These are phyloP conservation scores for Xestobium rufovillosum DNA, from an alignment of 2,888 invertebrate genomes.

Conservation along the genomic window DNA sequence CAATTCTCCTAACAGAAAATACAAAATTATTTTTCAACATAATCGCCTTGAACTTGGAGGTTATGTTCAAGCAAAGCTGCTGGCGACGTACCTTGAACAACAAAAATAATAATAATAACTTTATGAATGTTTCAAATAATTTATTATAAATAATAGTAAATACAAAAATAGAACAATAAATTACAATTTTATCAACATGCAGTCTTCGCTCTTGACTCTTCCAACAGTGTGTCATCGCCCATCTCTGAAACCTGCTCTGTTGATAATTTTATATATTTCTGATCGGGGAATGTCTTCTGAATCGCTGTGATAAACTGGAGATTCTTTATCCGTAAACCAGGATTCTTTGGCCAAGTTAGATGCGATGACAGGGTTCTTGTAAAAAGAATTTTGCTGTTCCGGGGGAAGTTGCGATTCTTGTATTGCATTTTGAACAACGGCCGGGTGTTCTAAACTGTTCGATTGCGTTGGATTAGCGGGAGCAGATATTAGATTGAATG, in stretches of 20 bases:
- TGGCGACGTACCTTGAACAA: no score
- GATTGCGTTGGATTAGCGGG: slow-evolving; percentile 21
- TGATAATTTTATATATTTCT: slow-evolving; percentile 66
- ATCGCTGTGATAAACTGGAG: slow-evolving; percentile 69
- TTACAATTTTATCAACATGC: slow-evolving; percentile 3
- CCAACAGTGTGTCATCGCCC: slow-evolving; percentile 27
- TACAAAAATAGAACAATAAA: background rate
- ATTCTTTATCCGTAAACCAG: slow-evolving; percentile 70
- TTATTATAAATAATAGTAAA: slow-evolving; percentile 1
- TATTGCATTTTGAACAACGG: slow-evolving; percentile 63
- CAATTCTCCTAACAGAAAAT: no score
- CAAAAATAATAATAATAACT: no score
- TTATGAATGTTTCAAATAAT: no score
- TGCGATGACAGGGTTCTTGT: slow-evolving; percentile 68
- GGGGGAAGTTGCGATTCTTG: slow-evolving; percentile 66
- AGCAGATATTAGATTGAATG: slow-evolving; percentile 20
- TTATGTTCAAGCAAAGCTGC: no score
- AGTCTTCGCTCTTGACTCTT: background rate
- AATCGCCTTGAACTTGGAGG: no score
- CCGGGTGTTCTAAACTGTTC: slow-evolving; percentile 53
- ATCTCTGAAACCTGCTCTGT: slow-evolving; percentile 58
- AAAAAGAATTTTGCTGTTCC: slow-evolving; percentile 63
- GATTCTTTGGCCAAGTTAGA: slow-evolving; percentile 69
- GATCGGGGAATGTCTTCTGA: slow-evolving; percentile 73
- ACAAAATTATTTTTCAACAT: no score